phyloP scores from a whole-genome alignment of 1,140 invertebrate genomes.

The Pomacea maculata region DNA sequence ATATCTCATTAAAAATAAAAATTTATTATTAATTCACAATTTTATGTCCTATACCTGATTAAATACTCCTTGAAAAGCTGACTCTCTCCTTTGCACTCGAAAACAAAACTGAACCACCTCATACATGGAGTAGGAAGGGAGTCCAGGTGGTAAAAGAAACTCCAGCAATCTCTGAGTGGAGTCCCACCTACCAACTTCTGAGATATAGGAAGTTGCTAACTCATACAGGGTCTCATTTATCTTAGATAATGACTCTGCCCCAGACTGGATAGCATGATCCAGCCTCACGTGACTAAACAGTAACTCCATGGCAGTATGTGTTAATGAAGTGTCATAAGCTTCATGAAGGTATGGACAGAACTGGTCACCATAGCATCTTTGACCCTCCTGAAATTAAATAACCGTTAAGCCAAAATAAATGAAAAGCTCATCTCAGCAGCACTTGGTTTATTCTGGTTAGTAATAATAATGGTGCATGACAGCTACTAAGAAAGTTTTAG shows the following conservation, averaged over 20 bases:
- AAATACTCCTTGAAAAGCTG: background rate
- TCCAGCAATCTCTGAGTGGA: conserved; percentile 10
- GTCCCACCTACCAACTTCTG: conserved; percentile 15
- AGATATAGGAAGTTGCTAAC: conserved; percentile 18
- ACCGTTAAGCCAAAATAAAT: background rate
- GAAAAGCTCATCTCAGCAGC: too few species aligned
- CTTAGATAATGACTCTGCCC: conserved; percentile 20
- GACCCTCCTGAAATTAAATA: conserved; percentile 8
- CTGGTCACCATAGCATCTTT: conserved; percentile 1
- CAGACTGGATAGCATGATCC: conserved; percentile 19
- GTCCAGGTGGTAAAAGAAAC: conserved; percentile 7
- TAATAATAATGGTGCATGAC: too few species aligned
- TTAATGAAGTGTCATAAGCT: background rate
- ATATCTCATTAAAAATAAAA: too few species aligned
- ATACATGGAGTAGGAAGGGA: conserved; percentile 9
- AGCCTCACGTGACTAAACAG: conserved; percentile 16
- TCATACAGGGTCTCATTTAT: conserved; percentile 25
- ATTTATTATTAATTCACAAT: too few species aligned
- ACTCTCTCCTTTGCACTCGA: background rate
- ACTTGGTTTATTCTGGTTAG: too few species aligned
- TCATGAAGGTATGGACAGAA: conserved; percentile 32
- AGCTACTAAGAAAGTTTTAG: too few species aligned
- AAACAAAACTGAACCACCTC: background rate
- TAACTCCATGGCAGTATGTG: background rate
- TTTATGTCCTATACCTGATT: background rate